A percentile compares a stretch with the other conserved stretches of the same genome.
Conservation (phyloP, 2,888 invertebrate species). For the Acleris holmiana region DNA sequence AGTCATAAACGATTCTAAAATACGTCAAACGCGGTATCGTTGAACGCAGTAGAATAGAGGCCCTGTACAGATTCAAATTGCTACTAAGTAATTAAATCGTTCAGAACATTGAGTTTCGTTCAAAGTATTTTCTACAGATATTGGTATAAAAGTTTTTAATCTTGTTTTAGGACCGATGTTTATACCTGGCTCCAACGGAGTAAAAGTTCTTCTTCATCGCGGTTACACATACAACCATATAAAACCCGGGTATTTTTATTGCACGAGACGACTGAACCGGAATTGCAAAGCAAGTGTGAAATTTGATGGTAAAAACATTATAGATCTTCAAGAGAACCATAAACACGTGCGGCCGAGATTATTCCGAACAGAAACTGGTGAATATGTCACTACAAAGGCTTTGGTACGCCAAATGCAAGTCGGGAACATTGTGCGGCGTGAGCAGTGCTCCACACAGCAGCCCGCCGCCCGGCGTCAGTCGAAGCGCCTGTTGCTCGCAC, state of each 20-base stretch:
- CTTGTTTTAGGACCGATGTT: constrained; percentile 10
- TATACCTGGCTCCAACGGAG: neutral
- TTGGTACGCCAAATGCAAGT: no score
- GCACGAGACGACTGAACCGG: neutral
- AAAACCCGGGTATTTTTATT: constrained; percentile 1
- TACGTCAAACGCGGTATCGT: no score
- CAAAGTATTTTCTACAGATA: no score
- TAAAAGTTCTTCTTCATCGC: neutral
- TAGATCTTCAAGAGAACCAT: neutral
- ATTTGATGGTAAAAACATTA: constrained; percentile 6
- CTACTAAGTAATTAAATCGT: no score
- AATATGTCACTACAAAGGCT: constrained; percentile 3
- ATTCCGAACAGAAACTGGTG: neutral
- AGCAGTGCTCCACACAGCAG: no score
- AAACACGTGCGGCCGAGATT: constrained; percentile 3
- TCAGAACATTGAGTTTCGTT: no score
- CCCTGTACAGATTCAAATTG: no score
- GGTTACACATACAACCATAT: constrained; percentile 17
- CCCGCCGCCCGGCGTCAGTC: no score
- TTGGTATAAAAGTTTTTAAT: neutral
- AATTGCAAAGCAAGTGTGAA: constrained; percentile 27
- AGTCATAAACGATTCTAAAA: no score
- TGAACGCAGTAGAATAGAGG: no score
- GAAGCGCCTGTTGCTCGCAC: no score
- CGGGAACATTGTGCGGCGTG: no score